Base-by-base conservation (phyloP, 2,888 invertebrate genomes). In the Cantharis rufa region DNA sequence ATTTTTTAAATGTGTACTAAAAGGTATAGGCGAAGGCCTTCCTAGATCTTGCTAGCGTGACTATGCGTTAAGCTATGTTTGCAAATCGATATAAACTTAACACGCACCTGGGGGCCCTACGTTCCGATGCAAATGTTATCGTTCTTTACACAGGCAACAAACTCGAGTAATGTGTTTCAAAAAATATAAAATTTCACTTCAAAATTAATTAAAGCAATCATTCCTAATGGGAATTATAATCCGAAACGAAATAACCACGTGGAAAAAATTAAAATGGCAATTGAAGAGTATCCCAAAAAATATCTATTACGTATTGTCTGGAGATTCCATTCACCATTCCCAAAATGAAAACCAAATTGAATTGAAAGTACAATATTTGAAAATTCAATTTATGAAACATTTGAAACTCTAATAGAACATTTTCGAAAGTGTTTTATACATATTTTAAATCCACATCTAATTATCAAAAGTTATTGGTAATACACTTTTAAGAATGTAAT, bases 81-180 rank as follows among this genome's bases (percentile, higher is more conserved):
- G 81, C 82, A 81, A 85, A 86, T 86, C 86, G 85, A 86, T 86
- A 84, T 81, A 80, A 80, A 82, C 82, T 84, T 85, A 85, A 84
- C 86, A 86, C 86, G 86, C 86, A 86, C 86, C 85, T 85, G 85
- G 84, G 84, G 83, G 84, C 85, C 84, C 82, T 83, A 85, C 84
- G 84, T 84, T 84, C 83, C 82, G 83, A 84, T 84, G 84, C 84
- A 84, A 85, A 85, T 85, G 83, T 79, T 82, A 82, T 81, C 82
- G 78, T 78, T 78, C 76, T 72, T 76, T 78, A 74, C 64, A 66
- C 63, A 63, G 21, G 24, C 64, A 66, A 66, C 64, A 18, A 66
- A 66, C 64, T 66, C 24, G 64, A 66, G n/a, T 24, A 66, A 66
- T 66, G 64, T 66, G 64, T 66, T 66, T 66, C 64, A 21, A 66